Conservation (phyloP, 2,888 invertebrate species). For the Apamea crenata region DNA sequence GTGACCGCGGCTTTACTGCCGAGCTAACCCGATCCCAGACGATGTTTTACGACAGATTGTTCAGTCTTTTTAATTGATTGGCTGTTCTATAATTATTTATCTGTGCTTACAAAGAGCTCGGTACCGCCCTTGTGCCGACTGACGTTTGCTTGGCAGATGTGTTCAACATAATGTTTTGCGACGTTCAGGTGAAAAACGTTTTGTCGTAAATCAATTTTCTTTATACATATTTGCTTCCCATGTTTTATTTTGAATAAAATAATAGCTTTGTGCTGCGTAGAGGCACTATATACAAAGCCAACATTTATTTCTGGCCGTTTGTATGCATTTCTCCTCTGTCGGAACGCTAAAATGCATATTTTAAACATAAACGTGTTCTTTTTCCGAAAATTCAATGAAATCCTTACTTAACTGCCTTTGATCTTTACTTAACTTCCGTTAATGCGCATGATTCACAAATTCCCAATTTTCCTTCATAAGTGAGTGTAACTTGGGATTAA, state of each 20-base stretch:
- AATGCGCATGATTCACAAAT: slow-evolving; percentile 56
- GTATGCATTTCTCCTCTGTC: slow-evolving; percentile 1
- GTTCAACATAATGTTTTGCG: slow-evolving; percentile 29
- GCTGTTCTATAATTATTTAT: slow-evolving; percentile 65
- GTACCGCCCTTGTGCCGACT: slow-evolving; percentile 16
- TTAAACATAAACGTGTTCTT: slow-evolving; percentile 35
- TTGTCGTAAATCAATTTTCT: slow-evolving; percentile 39
- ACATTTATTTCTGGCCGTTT: background rate
- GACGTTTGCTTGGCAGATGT: slow-evolving; percentile 19
- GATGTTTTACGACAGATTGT: slow-evolving; percentile 82
- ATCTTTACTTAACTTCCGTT: slow-evolving; percentile 55
- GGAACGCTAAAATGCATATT: slow-evolving; percentile 47
- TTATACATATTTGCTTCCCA: slow-evolving; percentile 16
- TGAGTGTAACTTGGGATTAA: slow-evolving; percentile 64
- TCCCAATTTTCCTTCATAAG: slow-evolving; percentile 49
- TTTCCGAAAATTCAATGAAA: slow-evolving; percentile 59
- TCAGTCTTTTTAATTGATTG: slow-evolving; percentile 74
- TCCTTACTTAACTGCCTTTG: slow-evolving; percentile 46
- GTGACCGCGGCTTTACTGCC: slow-evolving; percentile 80
- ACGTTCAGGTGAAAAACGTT: slow-evolving; percentile 20
- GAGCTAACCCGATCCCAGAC: slow-evolving; percentile 67
- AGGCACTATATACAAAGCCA: slow-evolving; percentile 5
- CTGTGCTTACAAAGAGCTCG: slow-evolving; percentile 43
- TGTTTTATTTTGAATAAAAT: slow-evolving; percentile 11
- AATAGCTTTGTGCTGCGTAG: slow-evolving; percentile 4